Evolutionary conservation across 2,888 invertebrate species (phyloP).

Genomic region (Tenthredo scrophulariae): DNA sequence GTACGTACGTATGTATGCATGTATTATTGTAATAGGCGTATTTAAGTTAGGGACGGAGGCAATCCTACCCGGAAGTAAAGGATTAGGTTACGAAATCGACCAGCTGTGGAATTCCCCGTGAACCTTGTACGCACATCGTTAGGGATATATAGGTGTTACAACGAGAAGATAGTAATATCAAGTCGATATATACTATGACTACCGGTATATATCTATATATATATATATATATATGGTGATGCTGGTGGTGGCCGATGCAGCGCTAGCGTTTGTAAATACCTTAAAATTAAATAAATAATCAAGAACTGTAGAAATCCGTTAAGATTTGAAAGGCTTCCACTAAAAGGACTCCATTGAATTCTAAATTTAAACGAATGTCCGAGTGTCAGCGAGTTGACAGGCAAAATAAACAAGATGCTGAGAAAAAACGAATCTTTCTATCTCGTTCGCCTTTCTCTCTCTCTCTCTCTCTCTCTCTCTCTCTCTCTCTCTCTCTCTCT

Average conservation of each 20-base stretch:
- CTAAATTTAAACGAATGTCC: constrained; percentile 78
- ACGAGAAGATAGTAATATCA: constrained; percentile 22
- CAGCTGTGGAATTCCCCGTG: constrained; percentile 49
- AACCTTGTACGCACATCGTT: constrained; percentile 27
- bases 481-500: background rate
- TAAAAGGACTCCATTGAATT: constrained; percentile 79
- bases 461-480: background rate
- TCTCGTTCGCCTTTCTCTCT: constrained; percentile 26
- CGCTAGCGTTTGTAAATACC: background rate
- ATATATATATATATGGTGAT: background rate
- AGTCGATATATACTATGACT: constrained; percentile 13
- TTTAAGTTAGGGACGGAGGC: background rate
- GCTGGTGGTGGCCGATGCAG: background rate
- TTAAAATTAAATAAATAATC: constrained; percentile 75
- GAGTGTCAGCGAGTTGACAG: constrained; percentile 74
- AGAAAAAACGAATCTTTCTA: constrained; percentile 35
- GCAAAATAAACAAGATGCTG: constrained; percentile 74
- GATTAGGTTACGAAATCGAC: constrained; percentile 46
- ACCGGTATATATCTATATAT: too few species aligned
- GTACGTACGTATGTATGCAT: background rate
- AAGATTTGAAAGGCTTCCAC: constrained; percentile 72
- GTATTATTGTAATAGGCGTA: background rate
- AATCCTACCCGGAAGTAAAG: constrained; percentile 48
- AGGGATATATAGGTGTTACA: constrained; percentile 1
- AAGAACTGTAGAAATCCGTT: constrained; percentile 71